Evolutionary conservation across 2,888 invertebrate species (phyloP), one percentile per base, ranked within the genome.

Genomic region (Tipula lateralis): DNA sequence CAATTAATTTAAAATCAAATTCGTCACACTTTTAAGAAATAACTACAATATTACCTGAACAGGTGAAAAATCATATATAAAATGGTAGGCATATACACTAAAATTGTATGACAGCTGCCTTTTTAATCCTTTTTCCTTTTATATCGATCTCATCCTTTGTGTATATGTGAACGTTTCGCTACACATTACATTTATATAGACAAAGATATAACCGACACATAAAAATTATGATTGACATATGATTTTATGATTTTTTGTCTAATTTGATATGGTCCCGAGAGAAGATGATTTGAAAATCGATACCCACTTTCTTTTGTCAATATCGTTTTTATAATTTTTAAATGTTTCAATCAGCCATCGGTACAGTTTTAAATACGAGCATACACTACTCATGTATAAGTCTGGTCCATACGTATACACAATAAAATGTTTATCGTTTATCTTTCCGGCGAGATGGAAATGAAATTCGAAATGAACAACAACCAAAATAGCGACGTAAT

Each of bases 1-100:
- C 66, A 66, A 66, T 66, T 66, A 66, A 66, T 66, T 66, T 66
- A 66, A 24, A 66, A 66, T 66, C 66, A 66, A 66, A 66, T 66
- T 66, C 66, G 66, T 66, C 66, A 66, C 66, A 66, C 66, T 66
- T 66, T 66, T 24, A 24, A 2, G 12, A 66, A 7, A 50, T 5
- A 50, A 50, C n/a, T 50, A 44, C n/a, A 50, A 50, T 16, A 66
- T 66, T 66, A 66, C 13, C 24, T 9, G 24, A 66, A 66, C 66
- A 66, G 66, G 66, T 66, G 66, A 66, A 66, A 66, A 66, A 66
- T 66, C 24, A 24, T 66, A 66, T 9, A 66, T 9, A 24, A n/a
- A 5, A n/a, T 7, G 16, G n/a, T 50, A 50, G 5, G 9, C 12
- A 12, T 36, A 36, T 36, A 6, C n/a, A 44, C 13, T 44, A 16